Base-by-base conservation (phyloP, 2,113 vertebrate genomes). In the Colaptes auratus region DNA sequence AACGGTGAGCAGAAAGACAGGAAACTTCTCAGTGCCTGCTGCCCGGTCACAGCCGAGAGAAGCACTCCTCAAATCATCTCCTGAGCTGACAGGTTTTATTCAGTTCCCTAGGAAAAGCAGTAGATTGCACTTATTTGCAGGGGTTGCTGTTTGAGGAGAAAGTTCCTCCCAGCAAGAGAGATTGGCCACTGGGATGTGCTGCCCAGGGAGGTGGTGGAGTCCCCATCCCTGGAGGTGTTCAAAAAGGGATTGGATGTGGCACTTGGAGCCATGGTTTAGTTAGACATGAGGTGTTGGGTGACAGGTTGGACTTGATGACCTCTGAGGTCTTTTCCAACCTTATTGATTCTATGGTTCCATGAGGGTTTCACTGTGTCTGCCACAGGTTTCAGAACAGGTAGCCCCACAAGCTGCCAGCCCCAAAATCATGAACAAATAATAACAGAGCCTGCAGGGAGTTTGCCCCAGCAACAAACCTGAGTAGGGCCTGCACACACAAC, bases 11-110 rank as follows among this genome's bases (percentile, higher is more conserved):
- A 88, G 70, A 96, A 70, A 96, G 39, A 94, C 1, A 72, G 30
- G n/a, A 92, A 88, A 86, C 23, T 53, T 82, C 67, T 91, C 55
- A 91, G 90, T 78, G n/a, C n/a, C n/a, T n/a, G n/a, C n/a, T n/a
- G n/a, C n/a, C n/a, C n/a, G n/a, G n/a, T n/a, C n/a, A n/a, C n/a
- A n/a, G 72, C 31, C 90, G 53, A 92, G 82, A 71, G 11, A 46
- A 82, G 42, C 30, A 82, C 53, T 20, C 66, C 71, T 61, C 18
- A 79, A 52, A n/a, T 10, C 46, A 63, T 6, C 13, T 77, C 24
- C 53, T 31, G 30, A 82, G 33, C 35, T 82, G 64, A 55, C 72
- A 21, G 7, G 80, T 59, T 64, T 87, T 17, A 71, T 30, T 70
- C 31, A 39, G 23, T 55, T 80, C 58, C 25, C 31, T 53, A 75